These are phyloP conservation scores for Ferrisia virgata DNA, from an alignment of 2,888 invertebrate species.

Conservation along the genomic window DNA sequence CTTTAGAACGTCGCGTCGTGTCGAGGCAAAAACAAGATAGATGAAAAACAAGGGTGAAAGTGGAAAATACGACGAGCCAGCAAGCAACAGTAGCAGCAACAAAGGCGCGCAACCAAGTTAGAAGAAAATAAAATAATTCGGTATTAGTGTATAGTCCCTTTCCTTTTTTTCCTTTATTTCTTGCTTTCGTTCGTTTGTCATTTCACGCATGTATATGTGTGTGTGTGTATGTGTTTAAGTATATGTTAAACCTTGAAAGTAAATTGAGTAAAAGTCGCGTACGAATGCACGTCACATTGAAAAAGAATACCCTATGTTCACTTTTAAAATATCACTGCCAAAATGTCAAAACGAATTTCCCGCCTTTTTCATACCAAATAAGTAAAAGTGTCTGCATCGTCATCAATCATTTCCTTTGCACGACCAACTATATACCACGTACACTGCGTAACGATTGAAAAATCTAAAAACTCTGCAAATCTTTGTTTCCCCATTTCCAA, in stretches of 20 bases:
- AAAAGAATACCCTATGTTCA: constrained; percentile 36
- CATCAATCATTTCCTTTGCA: constrained; percentile 31
- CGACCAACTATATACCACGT: background rate
- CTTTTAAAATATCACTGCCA: constrained; percentile 21
- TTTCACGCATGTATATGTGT: too few species aligned
- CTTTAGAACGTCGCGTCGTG: too few species aligned
- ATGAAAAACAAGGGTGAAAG: background rate
- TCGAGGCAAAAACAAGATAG: background rate
- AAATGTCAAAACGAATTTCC: constrained; percentile 42
- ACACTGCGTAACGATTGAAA: too few species aligned
- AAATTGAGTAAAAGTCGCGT: constrained; percentile 16
- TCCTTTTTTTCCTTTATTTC: too few species aligned
- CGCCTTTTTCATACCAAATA: constrained; percentile 33
- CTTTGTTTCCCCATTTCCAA: too few species aligned
- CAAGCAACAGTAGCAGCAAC: background rate
- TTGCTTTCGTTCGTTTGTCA: background rate
- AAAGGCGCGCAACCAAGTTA: background rate
- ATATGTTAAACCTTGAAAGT: background rate
- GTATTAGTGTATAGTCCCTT: background rate
- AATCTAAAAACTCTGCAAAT: too few species aligned
- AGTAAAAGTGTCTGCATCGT: constrained; percentile 31
- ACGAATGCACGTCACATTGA: background rate
- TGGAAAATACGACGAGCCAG: background rate
- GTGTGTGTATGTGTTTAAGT: too few species aligned
- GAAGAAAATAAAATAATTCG: background rate